Percentiles rank a stretch among this genome's conserved stretches.
Conservation (phyloP, 2,888 invertebrate genomes). For the Habrosyne pyritoides region DNA sequence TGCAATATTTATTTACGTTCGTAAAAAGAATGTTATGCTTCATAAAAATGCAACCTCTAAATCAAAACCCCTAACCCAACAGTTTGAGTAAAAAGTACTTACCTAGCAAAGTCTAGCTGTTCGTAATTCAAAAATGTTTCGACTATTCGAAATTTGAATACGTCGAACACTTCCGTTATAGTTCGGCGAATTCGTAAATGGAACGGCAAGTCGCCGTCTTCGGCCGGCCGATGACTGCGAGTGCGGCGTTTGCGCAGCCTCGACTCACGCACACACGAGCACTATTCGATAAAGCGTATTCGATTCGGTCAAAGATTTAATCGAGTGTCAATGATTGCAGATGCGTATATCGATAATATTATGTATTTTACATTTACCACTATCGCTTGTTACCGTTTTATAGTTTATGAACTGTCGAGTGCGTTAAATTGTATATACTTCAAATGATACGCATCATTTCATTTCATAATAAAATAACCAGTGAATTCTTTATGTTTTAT, state of each 20-base stretch:
- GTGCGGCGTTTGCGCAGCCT: conserved; percentile 48
- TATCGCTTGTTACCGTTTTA: background rate
- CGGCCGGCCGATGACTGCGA: conserved; percentile 69
- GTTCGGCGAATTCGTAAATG: conserved; percentile 37
- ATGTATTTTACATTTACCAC: conserved; percentile 8
- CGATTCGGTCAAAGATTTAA: conserved; percentile 51
- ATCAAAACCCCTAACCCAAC: no score
- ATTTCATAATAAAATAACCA: background rate
- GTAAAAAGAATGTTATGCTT: no score
- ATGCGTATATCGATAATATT: conserved; percentile 34
- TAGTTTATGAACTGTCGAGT: background rate
- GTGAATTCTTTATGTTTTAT: no score
- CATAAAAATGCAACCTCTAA: no score
- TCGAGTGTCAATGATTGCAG: conserved; percentile 44
- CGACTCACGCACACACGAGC: conserved; percentile 42
- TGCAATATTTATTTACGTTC: no score
- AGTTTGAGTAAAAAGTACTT: background rate
- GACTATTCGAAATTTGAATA: background rate
- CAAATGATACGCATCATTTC: background rate
- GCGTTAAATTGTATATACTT: no score
- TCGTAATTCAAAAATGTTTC: background rate
- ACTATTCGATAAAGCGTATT: conserved; percentile 44
- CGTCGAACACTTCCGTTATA: background rate
- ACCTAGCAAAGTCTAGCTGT: background rate
- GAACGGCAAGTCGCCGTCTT: conserved; percentile 58